A percentile compares a stretch with the other conserved stretches of the same genome.
phyloP scores from a whole-genome alignment of 2,113 vertebrate species.

The Zapus hudsonius region DNA sequence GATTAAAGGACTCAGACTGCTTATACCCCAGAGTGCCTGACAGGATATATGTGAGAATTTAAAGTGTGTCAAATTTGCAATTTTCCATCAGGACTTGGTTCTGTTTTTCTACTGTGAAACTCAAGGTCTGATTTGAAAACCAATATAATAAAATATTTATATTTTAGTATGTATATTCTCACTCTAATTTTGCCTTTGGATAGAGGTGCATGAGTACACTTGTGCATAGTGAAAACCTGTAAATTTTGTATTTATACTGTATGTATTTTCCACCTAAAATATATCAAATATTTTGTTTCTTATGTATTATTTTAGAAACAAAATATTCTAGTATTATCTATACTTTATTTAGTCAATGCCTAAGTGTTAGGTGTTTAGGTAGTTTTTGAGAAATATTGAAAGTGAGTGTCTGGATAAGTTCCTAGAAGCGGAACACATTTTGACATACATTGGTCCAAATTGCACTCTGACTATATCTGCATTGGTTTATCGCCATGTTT shows the following conservation, averaged over 20 bases:
- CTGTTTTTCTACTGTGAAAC: constrained; percentile 4
- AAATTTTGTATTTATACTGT: constrained; percentile 7
- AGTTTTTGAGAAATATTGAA: background rate
- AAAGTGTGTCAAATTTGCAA: background rate
- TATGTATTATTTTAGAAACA: constrained; percentile 8
- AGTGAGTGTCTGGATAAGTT: constrained; percentile 3
- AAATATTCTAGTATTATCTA: background rate
- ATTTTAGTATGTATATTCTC: constrained; percentile 5
- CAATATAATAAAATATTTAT: background rate
- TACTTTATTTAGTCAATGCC: background rate
- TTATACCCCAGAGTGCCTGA: background rate
- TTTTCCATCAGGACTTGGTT: constrained; percentile 19
- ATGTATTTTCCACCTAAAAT: background rate
- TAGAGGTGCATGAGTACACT: background rate
- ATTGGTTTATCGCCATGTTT: background rate
- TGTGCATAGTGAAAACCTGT: background rate
- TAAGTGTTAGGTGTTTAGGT: background rate
- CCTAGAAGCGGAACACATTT: background rate
- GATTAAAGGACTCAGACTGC: constrained; percentile 24
- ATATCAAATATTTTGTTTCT: constrained; percentile 35
- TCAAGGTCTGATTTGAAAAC: background rate
- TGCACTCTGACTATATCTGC: background rate
- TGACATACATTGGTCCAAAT: background rate
- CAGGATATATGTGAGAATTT: background rate
- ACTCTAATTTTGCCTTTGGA: constrained; percentile 9